Evolutionary conservation across 23 tunicate species (phyloP), one percentile per base, ranked within the genome.

Genomic region (Styela clava): DNA sequence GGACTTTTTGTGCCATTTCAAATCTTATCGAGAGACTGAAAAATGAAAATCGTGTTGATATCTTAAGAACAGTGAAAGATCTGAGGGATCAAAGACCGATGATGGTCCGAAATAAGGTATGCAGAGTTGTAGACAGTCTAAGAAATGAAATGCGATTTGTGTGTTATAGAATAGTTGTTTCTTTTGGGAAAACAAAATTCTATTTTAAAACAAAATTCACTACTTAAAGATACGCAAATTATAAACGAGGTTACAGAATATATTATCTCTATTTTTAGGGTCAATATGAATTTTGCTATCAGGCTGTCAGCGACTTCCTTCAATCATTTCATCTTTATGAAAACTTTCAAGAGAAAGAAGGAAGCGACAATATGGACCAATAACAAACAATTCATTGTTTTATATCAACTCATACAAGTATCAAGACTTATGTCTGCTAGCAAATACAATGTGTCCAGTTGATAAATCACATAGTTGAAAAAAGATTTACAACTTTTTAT

Each of bases 241-340:
- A 44, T 5, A 44, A 12, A 44, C 12, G 56, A 44, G 56, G 56
- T 7, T 12, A 12, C 56, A 44, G 12, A 44, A 44, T 24, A 65
- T 65, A 7, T 24, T 65, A 5, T 9, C 7, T 27, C 29, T 65
- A 24, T 31, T 72, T 76, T 76, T 64, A 76, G 81, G 64, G 33
- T 24, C 87, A 69, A n/a, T 88, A 78, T 74, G 67, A 83, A 29
- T 82, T 78, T 52, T 88, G 93, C 80, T 88, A 88, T 74, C 74
- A 69, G 18, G 84, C 80, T 34, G 93, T 88, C 3, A 30, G 68
- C 21, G 87, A 83, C 61, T 88, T 69, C 68, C 22, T 88, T 26
- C 74, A 88, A 51, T 78, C 84, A 44, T 88, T 88, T 3, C 79
- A 88, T 67, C 63, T 78, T 73, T 88, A 88, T 35, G 87, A 73